Base-by-base conservation (phyloP, 64 coral and sea anemone genomes). In the Astreopora myriophthalma region DNA sequence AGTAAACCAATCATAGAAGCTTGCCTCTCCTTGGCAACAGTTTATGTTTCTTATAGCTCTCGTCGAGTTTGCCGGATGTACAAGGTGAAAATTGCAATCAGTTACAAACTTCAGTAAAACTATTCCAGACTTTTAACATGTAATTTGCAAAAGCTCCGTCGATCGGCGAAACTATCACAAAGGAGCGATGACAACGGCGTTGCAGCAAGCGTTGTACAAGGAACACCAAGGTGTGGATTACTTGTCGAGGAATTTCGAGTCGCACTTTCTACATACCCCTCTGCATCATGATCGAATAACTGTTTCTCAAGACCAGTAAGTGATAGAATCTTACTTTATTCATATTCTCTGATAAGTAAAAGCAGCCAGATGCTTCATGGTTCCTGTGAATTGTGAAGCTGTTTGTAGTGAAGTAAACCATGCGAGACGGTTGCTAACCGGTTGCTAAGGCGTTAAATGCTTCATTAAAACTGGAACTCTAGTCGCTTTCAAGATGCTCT, bases 211-310 rank as follows among this genome's bases (percentile, higher is more conserved):
- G 24, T 14, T 68, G 1, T 96, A 94, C 78, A 93, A 93, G 8
- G 72, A 93, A 63, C 88, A 93, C 31, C 74, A 77, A 37, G 95
- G 95, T 27, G 95, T 96, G 14, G 91, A 94, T 69, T 90, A 94
- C 73, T 88, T 96, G 17, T 96, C 95, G 68, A 90, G 81, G 91
- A 96, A 96, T 94, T 92, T 96, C 38, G 91, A 96, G 72, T 96
- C 95, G 17, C 51, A 96, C 87, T 92, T 90, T 42, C 58, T 96
- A 8, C 95, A 96, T 62, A 34, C 91, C 46, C 95, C 95, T 4
- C 84, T 86, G 32, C 37, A 67, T 27, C 74, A 94, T n/a, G 95
- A 96, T 61, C 61, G 95, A 16, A 81, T 96, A 10, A 93, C 95
- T 1, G 85, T 96, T 58, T 96, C 95, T 6, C 95, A 96, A 57